phyloP scores from a whole-genome alignment of 2,797 vertebrate species.

The Varecia variegata region DNA sequence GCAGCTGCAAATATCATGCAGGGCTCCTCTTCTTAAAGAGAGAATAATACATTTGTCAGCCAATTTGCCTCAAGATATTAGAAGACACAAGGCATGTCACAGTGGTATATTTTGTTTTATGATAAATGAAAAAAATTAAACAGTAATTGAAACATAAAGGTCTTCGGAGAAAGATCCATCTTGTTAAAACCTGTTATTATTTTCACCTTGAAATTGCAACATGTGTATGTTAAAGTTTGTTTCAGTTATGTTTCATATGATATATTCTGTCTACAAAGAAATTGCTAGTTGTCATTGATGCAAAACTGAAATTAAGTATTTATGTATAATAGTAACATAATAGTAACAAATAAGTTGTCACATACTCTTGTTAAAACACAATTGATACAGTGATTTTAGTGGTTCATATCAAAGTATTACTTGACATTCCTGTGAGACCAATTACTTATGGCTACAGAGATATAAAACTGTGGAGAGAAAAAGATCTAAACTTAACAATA shows the following conservation, averaged over 20 bases:
- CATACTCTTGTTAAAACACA: background rate
- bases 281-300: background rate
- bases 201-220: background rate
- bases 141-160: background rate
- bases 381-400: background rate
- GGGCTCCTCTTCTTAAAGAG: background rate
- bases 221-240: background rate
- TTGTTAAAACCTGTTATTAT: constrained; percentile 38
- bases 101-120: constrained; percentile 38
- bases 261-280: background rate
- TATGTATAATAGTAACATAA: background rate
- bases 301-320: background rate
- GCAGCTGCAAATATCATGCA: background rate
- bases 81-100: constrained; percentile 16
- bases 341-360: background rate
- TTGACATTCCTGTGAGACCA: background rate
- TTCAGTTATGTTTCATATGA: background rate
- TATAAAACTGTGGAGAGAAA: background rate
- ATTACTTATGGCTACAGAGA: background rate
- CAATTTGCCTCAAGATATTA: constrained; percentile 15
- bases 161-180: constrained; percentile 13
- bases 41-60: constrained; percentile 42
- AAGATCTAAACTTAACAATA: background rate
- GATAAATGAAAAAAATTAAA: background rate
- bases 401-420: background rate